These are phyloP conservation scores for Leucopternis melanops DNA, from an alignment of 2,113 vertebrate species.

Conservation along the genomic window DNA sequence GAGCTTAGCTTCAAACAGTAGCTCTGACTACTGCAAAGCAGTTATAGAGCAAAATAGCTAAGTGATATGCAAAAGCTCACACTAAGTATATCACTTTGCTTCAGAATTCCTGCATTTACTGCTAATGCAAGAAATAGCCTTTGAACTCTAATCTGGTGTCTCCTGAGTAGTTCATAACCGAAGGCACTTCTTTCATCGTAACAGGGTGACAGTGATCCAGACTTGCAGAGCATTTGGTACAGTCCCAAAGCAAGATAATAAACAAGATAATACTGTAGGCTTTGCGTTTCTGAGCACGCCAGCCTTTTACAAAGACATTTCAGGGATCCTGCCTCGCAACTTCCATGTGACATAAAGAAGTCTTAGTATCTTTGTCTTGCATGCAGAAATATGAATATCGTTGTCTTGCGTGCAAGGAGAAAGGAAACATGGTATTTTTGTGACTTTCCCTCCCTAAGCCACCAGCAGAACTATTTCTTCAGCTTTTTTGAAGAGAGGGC, in stretches of 20 bases:
- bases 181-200: constrained; percentile 60
- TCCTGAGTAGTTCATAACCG: constrained; percentile 5
- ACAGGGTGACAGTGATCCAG: constrained; percentile 48
- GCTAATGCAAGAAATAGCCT: constrained; percentile 43
- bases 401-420: background rate
- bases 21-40: background rate
- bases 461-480: background rate
- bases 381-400: background rate
- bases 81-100: constrained; percentile 12
- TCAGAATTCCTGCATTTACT: constrained; percentile 53
- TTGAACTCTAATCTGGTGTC: constrained; percentile 62
- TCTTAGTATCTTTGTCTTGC: background rate
- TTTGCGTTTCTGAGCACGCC: constrained; percentile 11
- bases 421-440: background rate
- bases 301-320: background rate
- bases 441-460: background rate
- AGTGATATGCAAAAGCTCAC: constrained; percentile 26
- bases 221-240: constrained; percentile 35
- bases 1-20: constrained; percentile 40
- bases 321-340: background rate
- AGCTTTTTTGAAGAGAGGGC: background rate
- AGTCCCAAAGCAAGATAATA: constrained; percentile 47
- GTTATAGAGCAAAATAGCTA: background rate
- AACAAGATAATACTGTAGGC: background rate
- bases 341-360: background rate